Evolutionary conservation across 2,113 vertebrate species (phyloP).

Genomic region (Mus spicilegus): DNA sequence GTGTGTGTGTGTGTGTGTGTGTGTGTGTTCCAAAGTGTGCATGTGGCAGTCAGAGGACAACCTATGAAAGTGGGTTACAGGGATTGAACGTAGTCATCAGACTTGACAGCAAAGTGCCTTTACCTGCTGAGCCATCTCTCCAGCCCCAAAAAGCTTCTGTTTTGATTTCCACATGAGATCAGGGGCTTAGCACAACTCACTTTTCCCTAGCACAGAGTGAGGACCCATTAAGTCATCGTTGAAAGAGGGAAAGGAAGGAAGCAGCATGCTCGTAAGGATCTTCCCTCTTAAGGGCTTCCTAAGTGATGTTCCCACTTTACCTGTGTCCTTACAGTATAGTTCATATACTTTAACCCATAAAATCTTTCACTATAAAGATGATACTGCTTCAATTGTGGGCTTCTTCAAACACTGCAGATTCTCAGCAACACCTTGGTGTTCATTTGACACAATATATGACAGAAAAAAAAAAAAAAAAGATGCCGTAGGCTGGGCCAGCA

Average conservation of each 20-base stretch:
- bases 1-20: no score
- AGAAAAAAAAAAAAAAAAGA: background rate
- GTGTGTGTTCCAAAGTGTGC: background rate
- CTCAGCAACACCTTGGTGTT: slow-evolving; percentile 11
- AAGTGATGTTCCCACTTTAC: background rate
- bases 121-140: background rate
- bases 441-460: background rate
- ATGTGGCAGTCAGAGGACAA: background rate
- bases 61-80: background rate
- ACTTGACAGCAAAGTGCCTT: background rate
- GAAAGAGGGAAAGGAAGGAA: background rate
- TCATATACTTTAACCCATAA: background rate
- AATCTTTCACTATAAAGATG: background rate
- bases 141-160: background rate
- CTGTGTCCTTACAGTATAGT: background rate
- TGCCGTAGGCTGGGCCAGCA: background rate
- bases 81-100: background rate
- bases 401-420: background rate
- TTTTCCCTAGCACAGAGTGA: background rate
- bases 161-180: background rate
- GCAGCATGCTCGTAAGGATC: background rate
- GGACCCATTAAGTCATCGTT: background rate
- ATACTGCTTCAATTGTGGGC: background rate
- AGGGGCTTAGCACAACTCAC: background rate
- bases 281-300: background rate